Evolutionary conservation across 2,797 vertebrate species (phyloP).

Genomic region (Channallabes apus): DNA sequence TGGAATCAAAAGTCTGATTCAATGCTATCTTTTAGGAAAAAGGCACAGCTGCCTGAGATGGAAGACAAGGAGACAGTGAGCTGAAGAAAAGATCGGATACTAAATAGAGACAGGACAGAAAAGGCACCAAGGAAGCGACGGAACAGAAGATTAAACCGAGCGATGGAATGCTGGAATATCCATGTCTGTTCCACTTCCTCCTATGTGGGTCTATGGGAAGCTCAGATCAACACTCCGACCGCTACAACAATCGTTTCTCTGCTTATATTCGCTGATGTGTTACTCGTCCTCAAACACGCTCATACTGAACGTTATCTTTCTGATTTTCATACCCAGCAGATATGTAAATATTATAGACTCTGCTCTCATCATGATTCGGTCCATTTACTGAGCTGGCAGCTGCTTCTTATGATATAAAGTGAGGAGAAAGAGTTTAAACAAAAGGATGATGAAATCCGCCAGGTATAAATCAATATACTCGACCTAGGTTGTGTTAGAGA

Average conservation of each 20-base stretch:
- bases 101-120: background rate
- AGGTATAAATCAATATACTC: constrained; percentile 34
- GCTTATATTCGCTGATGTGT: background rate
- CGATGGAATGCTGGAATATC: constrained; percentile 28
- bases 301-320: background rate
- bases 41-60: background rate
- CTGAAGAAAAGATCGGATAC: background rate
- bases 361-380: background rate
- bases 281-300: constrained; percentile 11
- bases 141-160: constrained; percentile 14
- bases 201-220: constrained; percentile 29
- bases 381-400: constrained; percentile 14
- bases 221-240: background rate
- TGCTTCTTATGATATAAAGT: constrained; percentile 27
- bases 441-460: background rate
- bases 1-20: constrained; percentile 22
- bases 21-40: background rate
- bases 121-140: constrained; percentile 11
- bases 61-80: background rate
- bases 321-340: background rate
- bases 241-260: constrained; percentile 30
- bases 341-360: background rate
- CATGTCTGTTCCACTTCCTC: constrained; percentile 44
- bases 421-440: background rate
- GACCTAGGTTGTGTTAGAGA: constrained; percentile 34